Percentiles rank a stretch among this genome's conserved stretches.
Conservation (phyloP, 2,888 invertebrate genomes). For the Scrobipalpa costella region DNA sequence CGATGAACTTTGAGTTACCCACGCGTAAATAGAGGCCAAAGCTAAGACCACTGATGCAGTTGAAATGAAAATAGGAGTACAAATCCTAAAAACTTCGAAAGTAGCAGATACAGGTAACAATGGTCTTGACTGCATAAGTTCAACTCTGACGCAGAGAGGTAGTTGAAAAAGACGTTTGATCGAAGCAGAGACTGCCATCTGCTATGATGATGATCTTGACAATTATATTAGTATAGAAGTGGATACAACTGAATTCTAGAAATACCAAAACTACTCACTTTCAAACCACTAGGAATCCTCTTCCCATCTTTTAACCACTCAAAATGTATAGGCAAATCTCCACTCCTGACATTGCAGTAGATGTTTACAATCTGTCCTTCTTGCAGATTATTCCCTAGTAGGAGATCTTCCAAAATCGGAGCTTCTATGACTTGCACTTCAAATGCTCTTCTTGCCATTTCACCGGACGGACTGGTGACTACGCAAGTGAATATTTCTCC, state of each 20-base stretch:
- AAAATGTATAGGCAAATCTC: constrained; percentile 86
- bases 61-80: too few relatives aligned
- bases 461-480: constrained; percentile 86
- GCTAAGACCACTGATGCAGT: too few relatives aligned
- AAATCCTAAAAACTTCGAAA: too few relatives aligned
- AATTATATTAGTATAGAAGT: neutral
- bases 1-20: too few relatives aligned
- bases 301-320: constrained; percentile 86
- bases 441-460: constrained; percentile 75
- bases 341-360: constrained; percentile 88
- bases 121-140: too few relatives aligned
- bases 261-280: constrained; percentile 62
- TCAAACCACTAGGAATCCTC: constrained; percentile 82
- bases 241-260: neutral
- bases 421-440: constrained; percentile 88
- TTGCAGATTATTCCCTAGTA: constrained; percentile 89
- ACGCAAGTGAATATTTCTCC: constrained; percentile 89
- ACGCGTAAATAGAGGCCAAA: too few relatives aligned
- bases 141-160: too few relatives aligned
- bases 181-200: too few relatives aligned
- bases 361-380: constrained; percentile 92
- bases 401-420: constrained; percentile 90
- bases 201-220: too few relatives aligned
- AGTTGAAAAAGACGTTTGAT: too few relatives aligned
- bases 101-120: too few relatives aligned